These are phyloP conservation scores for Athrips mouffetella DNA, from an alignment of 2,888 invertebrate species.

Conservation along the genomic window DNA sequence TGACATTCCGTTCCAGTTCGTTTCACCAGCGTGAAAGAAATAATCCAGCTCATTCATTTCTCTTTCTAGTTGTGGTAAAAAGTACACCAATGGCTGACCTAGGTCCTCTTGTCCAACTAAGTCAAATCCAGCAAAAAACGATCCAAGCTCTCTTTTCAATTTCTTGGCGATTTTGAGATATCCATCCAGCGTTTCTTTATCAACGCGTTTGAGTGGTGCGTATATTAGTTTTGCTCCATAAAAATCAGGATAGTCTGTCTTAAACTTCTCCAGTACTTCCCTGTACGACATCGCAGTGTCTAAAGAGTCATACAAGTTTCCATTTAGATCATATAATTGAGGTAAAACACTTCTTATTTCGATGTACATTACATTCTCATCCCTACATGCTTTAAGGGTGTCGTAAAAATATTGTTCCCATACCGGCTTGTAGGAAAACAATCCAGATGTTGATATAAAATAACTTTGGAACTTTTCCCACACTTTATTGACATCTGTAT, in stretches of 20 bases:
- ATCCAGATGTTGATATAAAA: constrained; percentile 69
- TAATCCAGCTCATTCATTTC: constrained; percentile 76
- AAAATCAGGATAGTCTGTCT: constrained; percentile 79
- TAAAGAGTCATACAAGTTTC: constrained; percentile 69
- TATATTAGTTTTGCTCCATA: constrained; percentile 84
- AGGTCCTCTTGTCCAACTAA: constrained; percentile 89
- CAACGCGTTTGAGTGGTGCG: constrained; percentile 77
- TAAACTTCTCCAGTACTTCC: constrained; percentile 76
- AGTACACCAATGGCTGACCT: constrained; percentile 80
- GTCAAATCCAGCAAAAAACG: constrained; percentile 88
- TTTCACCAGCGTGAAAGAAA: constrained; percentile 90
- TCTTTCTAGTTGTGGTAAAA: constrained; percentile 72
- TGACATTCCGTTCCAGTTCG: constrained; percentile 82
- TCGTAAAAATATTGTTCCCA: constrained; percentile 83
- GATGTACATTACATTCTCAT: constrained; percentile 84
- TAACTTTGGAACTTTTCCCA: constrained; percentile 79
- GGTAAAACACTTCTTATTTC: constrained; percentile 83
- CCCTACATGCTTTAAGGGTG: constrained; percentile 79
- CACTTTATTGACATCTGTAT: constrained; percentile 75
- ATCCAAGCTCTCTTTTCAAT: constrained; percentile 76
- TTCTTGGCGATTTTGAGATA: constrained; percentile 65
- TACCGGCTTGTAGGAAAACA: constrained; percentile 81
- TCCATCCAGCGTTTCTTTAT: constrained; percentile 50
- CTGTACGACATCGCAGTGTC: constrained; percentile 79
- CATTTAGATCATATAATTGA: constrained; percentile 81